A percentile compares a stretch with the other conserved stretches of the same genome.
Conservation (phyloP, 2,888 invertebrate species). For the Dryomyza anilis region DNA sequence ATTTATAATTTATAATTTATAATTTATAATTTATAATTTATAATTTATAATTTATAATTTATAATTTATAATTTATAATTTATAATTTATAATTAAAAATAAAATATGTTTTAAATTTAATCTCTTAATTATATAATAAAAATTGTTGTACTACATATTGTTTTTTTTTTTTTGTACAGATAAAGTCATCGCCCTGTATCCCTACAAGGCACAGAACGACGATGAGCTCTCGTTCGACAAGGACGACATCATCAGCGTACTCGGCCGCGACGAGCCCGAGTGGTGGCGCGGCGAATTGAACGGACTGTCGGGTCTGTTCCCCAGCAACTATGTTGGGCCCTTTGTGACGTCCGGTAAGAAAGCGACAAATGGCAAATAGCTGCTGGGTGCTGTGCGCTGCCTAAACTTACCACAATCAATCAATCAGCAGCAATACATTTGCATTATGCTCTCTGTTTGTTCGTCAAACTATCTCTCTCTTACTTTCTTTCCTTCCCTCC, state of each 20-base stretch:
- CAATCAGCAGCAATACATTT: no score
- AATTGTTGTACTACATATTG: background rate
- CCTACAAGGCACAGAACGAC: conserved; percentile 91
- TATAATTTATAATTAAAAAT: no score
- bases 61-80: no score
- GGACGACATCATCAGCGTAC: conserved; percentile 87
- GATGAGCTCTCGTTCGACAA: conserved; percentile 94
- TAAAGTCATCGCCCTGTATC: conserved; percentile 90
- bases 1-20: no score
- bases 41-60: no score
- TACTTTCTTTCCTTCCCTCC: no score
- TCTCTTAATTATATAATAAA: no score
- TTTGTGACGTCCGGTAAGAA: conserved; percentile 64
- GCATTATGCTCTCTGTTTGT: no score
- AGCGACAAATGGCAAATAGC: conserved; percentile 48
- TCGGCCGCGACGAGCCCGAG: conserved; percentile 90
- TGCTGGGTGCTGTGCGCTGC: background rate
- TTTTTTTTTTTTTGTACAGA: conserved; percentile 63
- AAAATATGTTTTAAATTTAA: background rate
- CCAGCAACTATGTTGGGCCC: conserved; percentile 91
- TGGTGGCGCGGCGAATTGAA: conserved; percentile 98
- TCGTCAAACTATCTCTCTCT: no score
- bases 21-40: no score
- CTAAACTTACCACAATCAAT: background rate
- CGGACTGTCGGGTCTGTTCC: conserved; percentile 89